A percentile compares a stretch with the other conserved stretches of the same genome.
Evolutionary conservation across 2,888 invertebrate species (phyloP).

Genomic region (Dilophus febrilis): DNA sequence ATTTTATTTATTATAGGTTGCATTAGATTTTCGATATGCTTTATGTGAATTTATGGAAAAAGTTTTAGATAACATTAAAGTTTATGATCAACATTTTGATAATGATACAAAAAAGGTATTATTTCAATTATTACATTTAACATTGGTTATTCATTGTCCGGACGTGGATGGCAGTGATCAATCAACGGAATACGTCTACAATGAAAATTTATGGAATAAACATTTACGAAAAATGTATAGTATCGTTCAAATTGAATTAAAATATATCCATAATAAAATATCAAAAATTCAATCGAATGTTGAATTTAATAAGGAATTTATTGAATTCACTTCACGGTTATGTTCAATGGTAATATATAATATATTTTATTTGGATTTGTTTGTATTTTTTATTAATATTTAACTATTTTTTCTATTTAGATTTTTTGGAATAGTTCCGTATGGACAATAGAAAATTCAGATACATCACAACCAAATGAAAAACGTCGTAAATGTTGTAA

Average conservation of each 20-base stretch:
- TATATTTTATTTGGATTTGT: too few relatives aligned
- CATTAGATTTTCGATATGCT: constrained; percentile 1
- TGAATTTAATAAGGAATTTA: neutral
- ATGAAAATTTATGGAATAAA: constrained; percentile 1
- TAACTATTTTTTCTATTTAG: neutral
- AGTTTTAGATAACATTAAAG: neutral
- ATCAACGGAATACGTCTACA: neutral
- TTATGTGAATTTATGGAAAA: constrained; percentile 3
- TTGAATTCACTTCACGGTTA: neutral
- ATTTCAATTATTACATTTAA: neutral
- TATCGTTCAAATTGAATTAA: constrained; percentile 3
- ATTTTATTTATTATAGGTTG: constrained; percentile 1
- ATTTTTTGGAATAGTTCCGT: constrained; percentile 1
- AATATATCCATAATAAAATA: neutral
- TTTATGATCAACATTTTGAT: constrained; percentile 1
- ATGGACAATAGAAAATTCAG: neutral
- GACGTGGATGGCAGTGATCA: neutral
- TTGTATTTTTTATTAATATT: too few relatives aligned
- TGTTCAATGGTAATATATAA: constrained; percentile 4
- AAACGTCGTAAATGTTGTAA: neutral
- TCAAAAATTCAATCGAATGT: neutral
- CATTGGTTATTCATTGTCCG: constrained; percentile 2
- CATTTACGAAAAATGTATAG: constrained; percentile 1
- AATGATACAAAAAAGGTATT: constrained; percentile 1
- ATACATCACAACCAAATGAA: neutral